phyloP scores from a whole-genome alignment of 2,797 vertebrate species.

The Lepidocolaptes lacrymiger region DNA sequence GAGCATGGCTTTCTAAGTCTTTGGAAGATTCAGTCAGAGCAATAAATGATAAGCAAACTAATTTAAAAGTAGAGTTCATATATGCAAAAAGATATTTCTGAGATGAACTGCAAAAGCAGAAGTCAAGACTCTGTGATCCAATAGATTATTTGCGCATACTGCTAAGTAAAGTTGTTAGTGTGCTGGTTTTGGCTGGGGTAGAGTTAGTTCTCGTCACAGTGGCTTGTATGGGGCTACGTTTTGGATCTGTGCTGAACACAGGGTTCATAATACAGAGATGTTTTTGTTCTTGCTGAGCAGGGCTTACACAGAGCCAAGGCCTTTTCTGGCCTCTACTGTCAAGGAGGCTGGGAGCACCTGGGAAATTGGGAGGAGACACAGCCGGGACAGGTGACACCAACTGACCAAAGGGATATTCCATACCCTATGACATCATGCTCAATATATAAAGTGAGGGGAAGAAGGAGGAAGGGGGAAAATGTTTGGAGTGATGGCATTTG shows the following conservation, averaged over 20 bases:
- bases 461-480: rapidly evolving
- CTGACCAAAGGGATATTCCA: neutral
- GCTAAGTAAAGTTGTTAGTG: neutral
- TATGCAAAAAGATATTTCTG: neutral
- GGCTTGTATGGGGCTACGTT: neutral
- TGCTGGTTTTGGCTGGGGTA: neutral
- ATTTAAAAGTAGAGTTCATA: neutral
- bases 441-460: neutral
- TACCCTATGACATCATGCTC: neutral
- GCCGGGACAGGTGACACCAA: neutral
- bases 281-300: neutral
- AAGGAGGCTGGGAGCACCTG: neutral
- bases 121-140: neutral
- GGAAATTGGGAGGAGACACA: neutral
- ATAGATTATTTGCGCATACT: neutral
- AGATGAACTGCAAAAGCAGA: neutral
- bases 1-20: neutral
- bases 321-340: neutral
- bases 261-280: neutral
- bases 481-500: neutral
- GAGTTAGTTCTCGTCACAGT: neutral
- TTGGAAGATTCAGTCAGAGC: neutral
- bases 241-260: neutral
- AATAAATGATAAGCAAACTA: neutral
- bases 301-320: neutral